Percentiles rank a stretch among this genome's conserved stretches.
phyloP scores from a whole-genome alignment of 2,113 vertebrate genomes.

The Pelecanoides urinatrix region DNA sequence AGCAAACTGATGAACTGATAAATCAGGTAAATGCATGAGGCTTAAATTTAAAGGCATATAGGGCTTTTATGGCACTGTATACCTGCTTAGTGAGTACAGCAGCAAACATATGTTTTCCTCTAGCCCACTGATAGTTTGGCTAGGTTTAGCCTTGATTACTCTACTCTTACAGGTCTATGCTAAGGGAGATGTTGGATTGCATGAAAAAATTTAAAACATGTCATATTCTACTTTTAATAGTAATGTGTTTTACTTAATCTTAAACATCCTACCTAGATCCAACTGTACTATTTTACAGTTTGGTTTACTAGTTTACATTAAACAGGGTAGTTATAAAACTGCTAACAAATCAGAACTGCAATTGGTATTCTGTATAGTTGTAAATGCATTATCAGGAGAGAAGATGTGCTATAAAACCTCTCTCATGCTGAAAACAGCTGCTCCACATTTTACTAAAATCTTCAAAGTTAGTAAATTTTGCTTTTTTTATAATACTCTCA shows the following conservation, averaged over 20 bases:
- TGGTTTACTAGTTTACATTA: not conserved
- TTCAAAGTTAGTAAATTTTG: not conserved
- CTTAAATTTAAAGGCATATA: not conserved
- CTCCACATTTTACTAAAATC: not conserved
- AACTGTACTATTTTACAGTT: not conserved
- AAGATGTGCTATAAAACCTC: not conserved
- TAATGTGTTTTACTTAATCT: not conserved
- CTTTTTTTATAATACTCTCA: rapidly evolving
- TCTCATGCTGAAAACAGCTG: not conserved
- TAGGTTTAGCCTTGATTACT: not conserved
- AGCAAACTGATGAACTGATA: not conserved
- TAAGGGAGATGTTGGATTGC: not conserved
- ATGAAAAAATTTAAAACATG: not conserved
- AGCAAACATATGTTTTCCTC: not conserved
- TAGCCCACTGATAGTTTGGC: not conserved
- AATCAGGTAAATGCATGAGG: not conserved
- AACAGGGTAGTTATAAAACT: not conserved
- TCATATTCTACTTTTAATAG: not conserved
- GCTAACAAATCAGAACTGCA: not conserved
- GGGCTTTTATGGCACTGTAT: not conserved
- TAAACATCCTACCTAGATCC: not conserved
- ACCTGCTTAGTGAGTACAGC: not conserved
- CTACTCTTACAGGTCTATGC: not conserved
- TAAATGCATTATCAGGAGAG: not conserved
- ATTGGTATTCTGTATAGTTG: not conserved